phyloP scores from a whole-genome alignment of 2,888 invertebrate genomes.

The Glyphotaelius pellucidus region DNA sequence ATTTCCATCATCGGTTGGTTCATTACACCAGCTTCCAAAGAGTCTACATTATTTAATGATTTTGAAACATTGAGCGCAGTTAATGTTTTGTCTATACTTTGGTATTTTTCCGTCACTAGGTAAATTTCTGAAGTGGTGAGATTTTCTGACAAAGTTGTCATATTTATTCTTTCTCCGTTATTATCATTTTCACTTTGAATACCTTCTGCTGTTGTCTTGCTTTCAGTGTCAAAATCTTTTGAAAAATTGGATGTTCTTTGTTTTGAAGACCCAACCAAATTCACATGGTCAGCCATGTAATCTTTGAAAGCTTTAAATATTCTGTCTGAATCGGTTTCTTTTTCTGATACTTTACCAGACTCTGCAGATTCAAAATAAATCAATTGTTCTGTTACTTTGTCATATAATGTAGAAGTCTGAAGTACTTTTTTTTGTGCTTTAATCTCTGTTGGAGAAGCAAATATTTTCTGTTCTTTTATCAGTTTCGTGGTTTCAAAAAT shows the following conservation, averaged over 20 bases:
- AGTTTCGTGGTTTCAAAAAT: background rate
- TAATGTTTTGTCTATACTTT: background rate
- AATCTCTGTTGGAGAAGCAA: background rate
- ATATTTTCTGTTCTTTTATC: background rate
- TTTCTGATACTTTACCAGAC: background rate
- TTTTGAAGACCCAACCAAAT: background rate
- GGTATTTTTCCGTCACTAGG: background rate
- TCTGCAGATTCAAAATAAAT: background rate
- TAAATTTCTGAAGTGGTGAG: background rate
- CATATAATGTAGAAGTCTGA: background rate
- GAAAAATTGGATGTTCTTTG: no score
- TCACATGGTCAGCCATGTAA: background rate
- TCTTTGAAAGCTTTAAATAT: background rate
- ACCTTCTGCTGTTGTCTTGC: background rate
- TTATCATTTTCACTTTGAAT: background rate
- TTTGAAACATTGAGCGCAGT: background rate
- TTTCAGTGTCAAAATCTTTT: background rate
- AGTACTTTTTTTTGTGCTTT: background rate
- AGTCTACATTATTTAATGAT: background rate
- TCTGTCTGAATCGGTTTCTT: background rate
- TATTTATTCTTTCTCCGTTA: background rate
- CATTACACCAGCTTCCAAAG: background rate
- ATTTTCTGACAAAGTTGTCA: background rate
- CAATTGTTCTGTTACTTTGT: background rate
- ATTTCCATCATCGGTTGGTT: background rate